Base-by-base conservation (phyloP, 2,113 vertebrate genomes). In the Menidia beryllina region DNA sequence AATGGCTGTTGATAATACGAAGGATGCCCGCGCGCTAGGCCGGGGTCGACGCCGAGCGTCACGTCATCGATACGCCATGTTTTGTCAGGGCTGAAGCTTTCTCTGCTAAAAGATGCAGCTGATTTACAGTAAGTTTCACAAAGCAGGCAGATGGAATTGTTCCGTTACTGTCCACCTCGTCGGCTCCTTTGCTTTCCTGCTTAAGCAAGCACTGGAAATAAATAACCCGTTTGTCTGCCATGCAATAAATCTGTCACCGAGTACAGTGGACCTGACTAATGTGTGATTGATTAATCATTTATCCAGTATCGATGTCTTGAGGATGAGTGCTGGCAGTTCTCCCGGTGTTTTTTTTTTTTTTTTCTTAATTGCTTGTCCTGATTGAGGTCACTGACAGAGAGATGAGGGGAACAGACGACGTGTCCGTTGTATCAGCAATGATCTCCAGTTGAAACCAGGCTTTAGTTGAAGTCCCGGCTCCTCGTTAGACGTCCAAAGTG, bases 221-320 rank as follows among this genome's bases (percentile, higher is more conserved):
- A 68, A 85, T 54, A 53, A 53, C 19, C 72, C 21, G 66, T 78
- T 57, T 67, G 72, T 81, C 80, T 58, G 53, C 47, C 59, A 25
- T 25, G 43, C 68, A 70, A 55, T 57, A 36, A 65, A 49, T 60
- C 68, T 71, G 67, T 67, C 77, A 80, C 65, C 17, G 70, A 21
- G 69, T 43, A 63, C 57, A 69, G 61, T 52, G 1, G 58, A 65
- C 58, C 58, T 34, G 69, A 60, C 79, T 83, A 30, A 83, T 77
- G 54, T 30, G 61, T 68, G 78, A 91, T 80, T 66, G 88, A 91
- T 87, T 60, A 50, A 52, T 55, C 71, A 91, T 91, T 75, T 86
- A 90, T 85, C 65, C 49, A n/a, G 39, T 65, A 88, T 88, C 34
- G 86, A 90, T 53, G 24, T 14, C 27, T 25, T 61, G 69, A 57